A percentile compares a stretch with the other conserved stretches of the same genome.
phyloP scores from a whole-genome alignment of 2,888 invertebrate species.

The Polydrusus cervinus region DNA sequence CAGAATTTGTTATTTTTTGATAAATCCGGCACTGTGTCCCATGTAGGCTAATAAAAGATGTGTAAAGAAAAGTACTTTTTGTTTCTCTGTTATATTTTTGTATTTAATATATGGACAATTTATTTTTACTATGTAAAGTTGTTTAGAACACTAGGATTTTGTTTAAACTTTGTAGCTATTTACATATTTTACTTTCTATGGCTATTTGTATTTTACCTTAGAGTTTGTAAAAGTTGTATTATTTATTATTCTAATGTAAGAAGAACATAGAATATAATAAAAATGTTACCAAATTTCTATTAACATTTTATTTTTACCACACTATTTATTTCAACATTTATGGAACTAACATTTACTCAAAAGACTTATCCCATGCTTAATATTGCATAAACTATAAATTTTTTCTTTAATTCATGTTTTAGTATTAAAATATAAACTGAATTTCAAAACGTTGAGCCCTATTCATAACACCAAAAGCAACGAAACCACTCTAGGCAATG shows the following conservation, averaged over 20 bases:
- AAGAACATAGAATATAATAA: slow-evolving; percentile 22
- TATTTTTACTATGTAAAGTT: slow-evolving; percentile 18
- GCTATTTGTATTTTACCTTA: slow-evolving; percentile 31
- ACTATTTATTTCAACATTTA: no score
- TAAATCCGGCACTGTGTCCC: no score
- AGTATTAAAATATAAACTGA: no score
- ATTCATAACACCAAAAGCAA: no score
- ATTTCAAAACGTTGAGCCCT: no score
- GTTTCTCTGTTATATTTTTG: slow-evolving; percentile 28
- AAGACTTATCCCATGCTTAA: no score
- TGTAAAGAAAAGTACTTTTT: background rate
- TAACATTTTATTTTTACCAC: background rate
- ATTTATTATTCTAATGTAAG: slow-evolving; percentile 15
- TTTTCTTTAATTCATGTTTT: no score
- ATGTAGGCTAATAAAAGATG: no score
- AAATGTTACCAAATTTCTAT: slow-evolving; percentile 34
- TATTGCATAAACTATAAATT: no score
- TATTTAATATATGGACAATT: slow-evolving; percentile 21
- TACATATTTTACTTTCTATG: slow-evolving; percentile 20
- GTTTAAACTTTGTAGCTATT: slow-evolving; percentile 20
- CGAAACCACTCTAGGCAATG: no score
- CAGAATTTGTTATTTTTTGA: no score
- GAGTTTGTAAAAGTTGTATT: slow-evolving; percentile 10
- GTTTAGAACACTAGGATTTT: background rate
- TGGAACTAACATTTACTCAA: no score